Conservation (phyloP, 2,888 invertebrate genomes). For the Proisotoma minuta region DNA sequence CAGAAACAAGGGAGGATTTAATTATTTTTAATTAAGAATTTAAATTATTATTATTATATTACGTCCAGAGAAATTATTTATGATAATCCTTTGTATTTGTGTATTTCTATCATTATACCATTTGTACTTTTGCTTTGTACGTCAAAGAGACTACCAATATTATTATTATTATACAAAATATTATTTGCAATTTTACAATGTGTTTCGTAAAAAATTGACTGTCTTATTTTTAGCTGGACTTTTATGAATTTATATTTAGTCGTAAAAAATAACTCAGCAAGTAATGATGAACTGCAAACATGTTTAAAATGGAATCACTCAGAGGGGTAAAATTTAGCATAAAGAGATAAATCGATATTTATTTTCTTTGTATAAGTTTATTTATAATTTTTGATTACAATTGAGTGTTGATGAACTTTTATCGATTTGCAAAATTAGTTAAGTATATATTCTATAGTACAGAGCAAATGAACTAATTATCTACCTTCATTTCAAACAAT, state of each 20-base stretch:
- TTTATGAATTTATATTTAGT: neutral
- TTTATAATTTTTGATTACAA: neutral
- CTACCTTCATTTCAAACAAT: constrained; percentile 1
- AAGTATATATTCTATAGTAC: neutral
- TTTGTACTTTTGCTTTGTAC: neutral
- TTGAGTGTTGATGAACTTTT: neutral
- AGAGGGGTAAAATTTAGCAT: neutral
- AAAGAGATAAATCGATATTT: constrained; percentile 1
- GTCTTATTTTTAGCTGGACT: constrained; percentile 10
- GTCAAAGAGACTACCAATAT: neutral
- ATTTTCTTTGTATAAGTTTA: constrained; percentile 11
- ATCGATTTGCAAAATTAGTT: neutral
- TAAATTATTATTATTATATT: neutral
- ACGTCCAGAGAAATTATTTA: constrained; percentile 1
- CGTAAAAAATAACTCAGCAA: neutral
- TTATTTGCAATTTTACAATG: neutral
- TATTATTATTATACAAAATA: constrained; percentile 3
- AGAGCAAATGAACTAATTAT: neutral
- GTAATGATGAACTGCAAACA: neutral
- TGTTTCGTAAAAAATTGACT: constrained; percentile 8
- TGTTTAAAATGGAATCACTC: neutral
- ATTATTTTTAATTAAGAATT: no score
- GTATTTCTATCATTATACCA: neutral
- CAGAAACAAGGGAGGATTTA: neutral
- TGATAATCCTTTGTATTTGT: constrained; percentile 3